Conservation (phyloP, 2,113 vertebrate species). For the Pteruthius melanotis region DNA sequence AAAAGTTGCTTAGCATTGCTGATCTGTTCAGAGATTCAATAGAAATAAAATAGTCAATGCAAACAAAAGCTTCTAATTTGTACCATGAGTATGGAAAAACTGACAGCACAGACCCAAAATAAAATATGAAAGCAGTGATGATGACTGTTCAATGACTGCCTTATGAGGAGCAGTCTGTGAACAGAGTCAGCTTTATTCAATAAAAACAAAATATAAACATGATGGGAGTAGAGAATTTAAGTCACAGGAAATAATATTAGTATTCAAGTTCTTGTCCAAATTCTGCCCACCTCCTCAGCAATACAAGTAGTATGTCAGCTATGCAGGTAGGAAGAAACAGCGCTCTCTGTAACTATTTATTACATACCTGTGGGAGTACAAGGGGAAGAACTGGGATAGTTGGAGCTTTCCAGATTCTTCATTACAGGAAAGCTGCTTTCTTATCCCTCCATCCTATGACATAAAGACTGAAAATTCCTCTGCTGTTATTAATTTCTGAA, state of each 20-base stretch:
- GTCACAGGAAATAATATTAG: not conserved
- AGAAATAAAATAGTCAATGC: not conserved
- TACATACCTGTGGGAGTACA: not conserved
- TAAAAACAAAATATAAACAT: not conserved
- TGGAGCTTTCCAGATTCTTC: not conserved
- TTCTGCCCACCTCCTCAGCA: not conserved
- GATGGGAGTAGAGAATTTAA: not conserved
- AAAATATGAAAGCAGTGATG: not conserved
- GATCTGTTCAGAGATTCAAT: not conserved
- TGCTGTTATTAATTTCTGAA: not conserved
- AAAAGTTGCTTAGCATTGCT: not conserved
- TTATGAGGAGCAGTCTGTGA: not conserved
- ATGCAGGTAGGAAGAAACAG: not conserved
- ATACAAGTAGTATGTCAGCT: not conserved
- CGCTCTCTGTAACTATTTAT: not conserved
- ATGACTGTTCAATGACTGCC: not conserved
- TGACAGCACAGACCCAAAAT: not conserved
- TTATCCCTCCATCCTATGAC: rapidly evolving
- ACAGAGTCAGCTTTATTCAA: not conserved
- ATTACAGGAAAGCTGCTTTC: not conserved
- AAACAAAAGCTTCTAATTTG: not conserved
- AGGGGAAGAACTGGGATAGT: not conserved
- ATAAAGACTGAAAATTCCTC: not conserved
- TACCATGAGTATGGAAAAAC: not conserved
- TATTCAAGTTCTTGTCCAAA: not conserved